Base-by-base conservation (phyloP, 2,888 invertebrate genomes). In the Morinoia aosen region DNA sequence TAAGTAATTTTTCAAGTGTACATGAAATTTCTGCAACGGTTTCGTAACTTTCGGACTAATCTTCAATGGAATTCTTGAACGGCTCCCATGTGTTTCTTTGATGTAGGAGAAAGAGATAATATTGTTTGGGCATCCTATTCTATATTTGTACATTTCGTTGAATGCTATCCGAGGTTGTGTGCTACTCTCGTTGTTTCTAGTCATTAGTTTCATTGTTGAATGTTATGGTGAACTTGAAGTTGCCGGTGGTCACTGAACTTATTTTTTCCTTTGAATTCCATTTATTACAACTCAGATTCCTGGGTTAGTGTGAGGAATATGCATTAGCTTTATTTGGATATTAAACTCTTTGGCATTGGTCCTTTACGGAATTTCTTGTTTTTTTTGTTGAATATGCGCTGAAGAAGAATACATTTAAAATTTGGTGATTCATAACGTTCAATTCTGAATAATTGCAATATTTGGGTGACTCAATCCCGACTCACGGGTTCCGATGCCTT, bases 171-270 rank as follows among this genome's bases (percentile, higher is more conserved):
- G 33, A 93, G 93, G 57, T 93, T 93, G 93, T 93, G 93, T 57
- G 48, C 48, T 93, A 33, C 58, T 93, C 48, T 93, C 57, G 57
- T 93, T 93, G 93, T 93, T 93, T 33, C 93, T 93, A 93, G 93
- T 93, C 93, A 93, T 57, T 93, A 93, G 93, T 93, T 93, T 93
- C 57, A 19, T 93, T 93, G 93, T 93, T 93, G 90, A 48, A 90
- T 90, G 76, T 76, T 76, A 76, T 76, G 16, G 76, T 76, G 14
- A 76, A 76, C 76, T 76, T 8, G 76, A 76, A 76, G 76, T 76
- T 33, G 25, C 25, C 76, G 76, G 76, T 76, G 76, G 33, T 76
- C 76, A 76, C 33, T 33, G 76, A 76, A 76, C 25, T 16, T 33
- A 61, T 8, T 76, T 76, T 33, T 76, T 76, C 76, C 76, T 76